phyloP scores from a whole-genome alignment of 2,113 vertebrate genomes.

The Heteronetta atricapilla region DNA sequence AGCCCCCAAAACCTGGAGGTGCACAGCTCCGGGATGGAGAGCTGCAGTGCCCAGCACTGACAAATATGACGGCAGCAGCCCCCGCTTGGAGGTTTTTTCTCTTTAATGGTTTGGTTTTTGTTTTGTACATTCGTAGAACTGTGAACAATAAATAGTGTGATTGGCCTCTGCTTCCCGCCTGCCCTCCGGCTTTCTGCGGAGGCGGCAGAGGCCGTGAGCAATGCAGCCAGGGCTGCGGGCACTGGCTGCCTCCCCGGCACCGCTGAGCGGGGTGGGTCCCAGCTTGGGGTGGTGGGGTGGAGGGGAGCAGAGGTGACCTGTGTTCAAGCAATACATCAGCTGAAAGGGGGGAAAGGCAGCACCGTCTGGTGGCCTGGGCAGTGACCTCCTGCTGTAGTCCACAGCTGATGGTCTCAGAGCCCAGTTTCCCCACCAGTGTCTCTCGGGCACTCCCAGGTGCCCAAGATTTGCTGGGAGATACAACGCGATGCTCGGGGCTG shows the following conservation, averaged over 20 bases:
- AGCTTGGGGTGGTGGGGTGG: background rate
- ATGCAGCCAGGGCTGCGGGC: background rate
- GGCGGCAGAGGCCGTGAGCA: background rate
- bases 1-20: rapidly evolving
- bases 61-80: background rate
- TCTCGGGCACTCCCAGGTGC: background rate
- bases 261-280: background rate
- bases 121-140: conserved; percentile 70
- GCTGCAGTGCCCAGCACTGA: background rate
- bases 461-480: background rate
- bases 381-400: background rate
- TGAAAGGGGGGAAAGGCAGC: background rate
- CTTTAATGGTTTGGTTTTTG: conserved; percentile 66
- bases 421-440: background rate
- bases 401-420: background rate
- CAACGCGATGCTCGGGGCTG: rapidly evolving
- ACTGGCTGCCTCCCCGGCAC: background rate
- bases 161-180: background rate
- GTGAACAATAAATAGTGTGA: conserved; percentile 68
- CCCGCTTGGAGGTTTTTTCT: background rate
- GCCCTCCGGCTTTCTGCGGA: background rate
- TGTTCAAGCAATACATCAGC: background rate
- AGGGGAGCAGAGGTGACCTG: background rate
- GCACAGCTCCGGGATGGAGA: background rate
- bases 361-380: background rate